phyloP scores from a whole-genome alignment of 2,888 invertebrate genomes.

The Synanthedon tipuliformis region DNA sequence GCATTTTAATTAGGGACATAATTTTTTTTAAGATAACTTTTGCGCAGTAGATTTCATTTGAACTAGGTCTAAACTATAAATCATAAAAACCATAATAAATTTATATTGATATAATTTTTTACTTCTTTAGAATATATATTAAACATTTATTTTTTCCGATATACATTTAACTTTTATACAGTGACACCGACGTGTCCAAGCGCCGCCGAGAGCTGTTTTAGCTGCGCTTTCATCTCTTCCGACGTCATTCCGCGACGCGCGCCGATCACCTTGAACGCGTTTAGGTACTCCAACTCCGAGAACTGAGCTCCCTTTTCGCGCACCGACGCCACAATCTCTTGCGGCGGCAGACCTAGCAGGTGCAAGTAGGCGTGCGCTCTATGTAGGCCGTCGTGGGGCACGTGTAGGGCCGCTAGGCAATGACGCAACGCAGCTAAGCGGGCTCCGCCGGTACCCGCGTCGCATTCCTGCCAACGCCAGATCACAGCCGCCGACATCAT shows the following conservation, averaged over 20 bases:
- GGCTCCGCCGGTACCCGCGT: slow-evolving; percentile 16
- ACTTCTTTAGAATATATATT: neutral
- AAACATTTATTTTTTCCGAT: neutral
- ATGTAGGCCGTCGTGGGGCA: slow-evolving; percentile 82
- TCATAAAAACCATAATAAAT: neutral
- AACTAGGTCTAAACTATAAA: neutral
- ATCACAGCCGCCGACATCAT: slow-evolving; percentile 78
- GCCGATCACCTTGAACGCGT: slow-evolving; percentile 83
- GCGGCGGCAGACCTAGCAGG: slow-evolving; percentile 79
- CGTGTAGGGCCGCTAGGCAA: slow-evolving; percentile 71
- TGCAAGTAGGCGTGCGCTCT: slow-evolving; percentile 88
- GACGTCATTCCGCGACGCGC: slow-evolving; percentile 69
- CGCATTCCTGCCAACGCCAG: slow-evolving; percentile 48
- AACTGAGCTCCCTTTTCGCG: slow-evolving; percentile 90
- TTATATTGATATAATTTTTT: no score
- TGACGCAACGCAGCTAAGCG: slow-evolving; percentile 46
- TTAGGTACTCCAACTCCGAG: slow-evolving; percentile 88
- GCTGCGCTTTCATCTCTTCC: slow-evolving; percentile 73
- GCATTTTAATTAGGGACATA: no score
- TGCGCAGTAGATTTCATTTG: neutral
- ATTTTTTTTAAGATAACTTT: no score
- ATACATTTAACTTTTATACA: slow-evolving; percentile 53
- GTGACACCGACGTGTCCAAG: slow-evolving; percentile 86
- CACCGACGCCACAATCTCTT: slow-evolving; percentile 87
- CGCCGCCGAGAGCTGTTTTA: slow-evolving; percentile 86